phyloP scores from a whole-genome alignment of 1,140 invertebrate genomes.

The Calephelis virginiensis region DNA sequence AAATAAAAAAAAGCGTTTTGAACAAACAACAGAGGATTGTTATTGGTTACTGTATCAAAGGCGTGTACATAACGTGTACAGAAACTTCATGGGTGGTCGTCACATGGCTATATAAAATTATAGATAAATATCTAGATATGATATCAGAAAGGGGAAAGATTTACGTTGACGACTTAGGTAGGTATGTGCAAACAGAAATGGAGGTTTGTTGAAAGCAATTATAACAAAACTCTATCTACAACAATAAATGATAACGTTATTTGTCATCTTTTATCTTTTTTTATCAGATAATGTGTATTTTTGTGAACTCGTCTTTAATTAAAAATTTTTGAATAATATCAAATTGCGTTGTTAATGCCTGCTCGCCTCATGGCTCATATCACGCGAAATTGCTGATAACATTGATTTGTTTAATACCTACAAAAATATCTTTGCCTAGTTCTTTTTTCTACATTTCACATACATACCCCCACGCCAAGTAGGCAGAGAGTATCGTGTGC shows the following conservation, averaged over 20 bases:
- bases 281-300: conserved; percentile 5
- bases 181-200: background rate
- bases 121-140: conserved; percentile 5
- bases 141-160: conserved; percentile 11
- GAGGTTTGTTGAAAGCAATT: conserved; percentile 6
- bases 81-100: background rate
- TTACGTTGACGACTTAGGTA: background rate
- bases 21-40: no score
- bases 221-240: background rate
- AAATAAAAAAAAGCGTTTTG: no score
- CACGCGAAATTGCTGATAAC: background rate
- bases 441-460: no score
- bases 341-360: background rate
- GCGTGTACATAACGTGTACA: background rate
- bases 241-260: conserved; percentile 7
- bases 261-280: conserved; percentile 8
- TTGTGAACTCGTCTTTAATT: background rate
- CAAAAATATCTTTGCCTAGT: background rate
- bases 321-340: background rate
- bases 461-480: no score
- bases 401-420: background rate
- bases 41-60: background rate
- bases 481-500: no score
- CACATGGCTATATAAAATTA: background rate
- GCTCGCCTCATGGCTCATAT: conserved; percentile 2